Evolutionary conservation across 2,888 invertebrate species (phyloP), one percentile per base, ranked within the genome.

Genomic region (Tyria jacobaeae): DNA sequence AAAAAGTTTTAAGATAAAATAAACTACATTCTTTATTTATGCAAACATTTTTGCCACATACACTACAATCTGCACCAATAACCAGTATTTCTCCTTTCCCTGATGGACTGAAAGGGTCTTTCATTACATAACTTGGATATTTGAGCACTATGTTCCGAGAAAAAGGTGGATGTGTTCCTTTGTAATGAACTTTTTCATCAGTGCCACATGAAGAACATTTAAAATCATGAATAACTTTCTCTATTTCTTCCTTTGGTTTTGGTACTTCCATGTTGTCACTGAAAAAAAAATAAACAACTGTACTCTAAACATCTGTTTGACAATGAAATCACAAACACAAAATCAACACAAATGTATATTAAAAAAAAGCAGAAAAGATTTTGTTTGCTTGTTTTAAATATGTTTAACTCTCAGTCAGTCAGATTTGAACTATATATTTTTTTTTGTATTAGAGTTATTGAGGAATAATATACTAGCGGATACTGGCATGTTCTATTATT

Each of bases 31-130:
- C 95, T 75, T 94, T 89, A 77, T 95, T 95, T 77, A 96, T 95
- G 86, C 98, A 98, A 6, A 97, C 96, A 66, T 94, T 76, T 78
- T 94, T 95, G 3, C 92, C 86, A 89, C 98, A 98, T 24, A 93
- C 78, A 27, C 92, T 88, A 88, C 98, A 98, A 82, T 97, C 96
- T 14, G 96, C 94, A 2, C 98, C 98, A 21, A 98, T 82, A 4
- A 97, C 94, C 66, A 97, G 89, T 79, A 96, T 96, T 87, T 97
- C 96, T n/a, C 96, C 95, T 83, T 95, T 96, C 60, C 95, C 96
- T 7, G 96, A 96, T 1, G 96, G 95, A 77, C 96, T 95, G 82
- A 98, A 98, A 0, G 98, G 98, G 89, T 98, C 98, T 80, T 96
- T 96, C 95, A 97, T 96, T 0, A 98, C 88, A 86, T 96, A 98